Evolutionary conservation across 2,113 vertebrate genomes (phyloP), one percentile per base, ranked within the genome.

Genomic region (Pseudorasbora parva): DNA sequence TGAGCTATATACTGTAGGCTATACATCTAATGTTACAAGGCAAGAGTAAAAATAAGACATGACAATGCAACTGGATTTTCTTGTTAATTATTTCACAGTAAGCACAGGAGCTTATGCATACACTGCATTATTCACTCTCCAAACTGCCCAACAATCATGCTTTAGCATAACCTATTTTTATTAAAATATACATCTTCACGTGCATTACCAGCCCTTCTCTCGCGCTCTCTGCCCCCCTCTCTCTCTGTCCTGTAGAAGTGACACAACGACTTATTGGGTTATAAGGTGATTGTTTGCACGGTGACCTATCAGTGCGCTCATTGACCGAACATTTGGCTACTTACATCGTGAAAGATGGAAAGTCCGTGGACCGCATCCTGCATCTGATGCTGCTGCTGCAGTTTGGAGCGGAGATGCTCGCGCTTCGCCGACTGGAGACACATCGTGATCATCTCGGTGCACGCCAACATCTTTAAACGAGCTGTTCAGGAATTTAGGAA

Each of bases 401-500:
- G 90, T 85, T 91, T 91, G 87, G 91, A 91, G 86, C 74, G 90
- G 4, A 94, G 91, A 82, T 94, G 93, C 89, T 93, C 93, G 89
- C 93, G 92, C 88, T 95, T 95, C 87, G 93, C 92, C 25, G 94
- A 94, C 88, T 95, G 94, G 82, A 95, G 92, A 84, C 94, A 95
- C 94, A 94, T 94, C 15, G 94, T 95, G 89, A 95, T 95, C 90
- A 95, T 94, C 88, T 95, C 94, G 59, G 94, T 91, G 78, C 94
- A 95, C 51, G 94, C 92, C 91, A 95, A 88, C 94, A 95, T 95
- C 86, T 92, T 92, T 30, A n/a, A 41, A 71, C 30, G 33, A 69
- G 33, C 33, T 68, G 21, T 68, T 4, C 2, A 3, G 2, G 12
- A 37, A 10, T 77, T 54, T 15, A 57, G 56, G 62, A 17, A 19